phyloP scores from a whole-genome alignment of 2,888 invertebrate species.

The Eurytoma adleriae region DNA sequence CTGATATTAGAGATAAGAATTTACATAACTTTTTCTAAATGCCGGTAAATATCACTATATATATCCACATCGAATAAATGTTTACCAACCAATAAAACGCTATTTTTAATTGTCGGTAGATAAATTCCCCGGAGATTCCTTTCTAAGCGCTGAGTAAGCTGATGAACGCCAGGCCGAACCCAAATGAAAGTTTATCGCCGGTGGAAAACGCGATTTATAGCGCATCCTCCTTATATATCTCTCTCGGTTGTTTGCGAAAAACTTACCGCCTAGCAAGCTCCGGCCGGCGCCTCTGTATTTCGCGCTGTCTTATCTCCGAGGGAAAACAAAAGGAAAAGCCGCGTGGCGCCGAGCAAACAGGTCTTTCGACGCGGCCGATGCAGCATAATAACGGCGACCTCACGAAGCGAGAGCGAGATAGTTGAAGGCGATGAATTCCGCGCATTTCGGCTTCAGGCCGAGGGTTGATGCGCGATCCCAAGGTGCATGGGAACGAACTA shows the following conservation, averaged over 20 bases:
- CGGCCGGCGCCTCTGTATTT: conserved; percentile 24
- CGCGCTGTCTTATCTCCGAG: neutral
- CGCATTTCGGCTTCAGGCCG: neutral
- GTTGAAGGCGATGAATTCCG: conserved; percentile 26
- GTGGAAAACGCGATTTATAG: conserved; percentile 43
- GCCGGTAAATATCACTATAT: no score
- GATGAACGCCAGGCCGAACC: conserved; percentile 7
- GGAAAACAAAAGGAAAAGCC: neutral
- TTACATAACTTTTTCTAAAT: no score
- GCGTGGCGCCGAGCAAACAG: conserved; percentile 4
- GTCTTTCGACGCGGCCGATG: conserved; percentile 29
- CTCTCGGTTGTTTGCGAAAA: conserved; percentile 36
- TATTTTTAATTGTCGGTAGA: neutral
- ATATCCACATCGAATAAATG: no score
- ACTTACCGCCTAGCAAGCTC: conserved; percentile 11
- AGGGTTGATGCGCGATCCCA: neutral
- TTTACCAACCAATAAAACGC: no score
- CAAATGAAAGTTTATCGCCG: conserved; percentile 30
- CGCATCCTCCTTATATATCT: neutral
- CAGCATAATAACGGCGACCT: neutral
- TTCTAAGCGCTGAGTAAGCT: neutral
- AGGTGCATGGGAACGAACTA: neutral
- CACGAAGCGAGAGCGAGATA: neutral
- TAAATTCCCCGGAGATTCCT: neutral
- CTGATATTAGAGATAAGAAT: no score